Base-by-base conservation (phyloP, 2,797 vertebrate species). In the Crenuchus spilurus region DNA sequence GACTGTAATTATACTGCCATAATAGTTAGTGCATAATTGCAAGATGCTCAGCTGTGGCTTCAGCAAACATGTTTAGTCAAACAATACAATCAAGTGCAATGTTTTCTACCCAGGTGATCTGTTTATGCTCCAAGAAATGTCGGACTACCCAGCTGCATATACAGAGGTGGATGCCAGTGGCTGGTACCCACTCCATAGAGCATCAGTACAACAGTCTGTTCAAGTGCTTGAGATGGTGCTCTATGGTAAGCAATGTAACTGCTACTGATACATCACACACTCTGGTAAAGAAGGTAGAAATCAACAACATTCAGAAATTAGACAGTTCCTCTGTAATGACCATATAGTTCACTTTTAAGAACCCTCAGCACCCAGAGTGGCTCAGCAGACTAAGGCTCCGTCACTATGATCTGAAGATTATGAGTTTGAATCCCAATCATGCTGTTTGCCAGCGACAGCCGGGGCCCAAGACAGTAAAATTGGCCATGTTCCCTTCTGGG, bases 141-240 rank as follows among this genome's bases (percentile, higher is more conserved):
- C 93, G 61, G 87, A 89, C 52, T 88, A 83, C 72, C 88, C 88
- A 30, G 89, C 84, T 13, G 91, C 93, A 46, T 92, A 97, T 87
- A 91, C 92, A 73, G 92, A 96, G 88, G 82, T 86, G 65, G 94
- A 96, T 88, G 88, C 90, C 33, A 90, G 77, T 42, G 94, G 94
- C 0, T 95, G 94, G 93, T 93, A 95, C 76, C 95, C 94, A 3
- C 70, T 98, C 52, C 95, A 96, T 11, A 82, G 93, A 57, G 93
- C 94, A 54, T 93, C 91, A 6, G 80, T 90, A 52, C 87, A 90
- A 72, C 91, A 94, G 14, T 64, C 91, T 78, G 87, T 79, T 26
- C 93, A 94, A 85, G 91, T 96, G 62, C 88, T 95, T 85, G 92
- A 95, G 85, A 88, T 91, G 0, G 83, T 95, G 65, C 84, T 95